Base-by-base conservation (phyloP, 1,140 invertebrate species). In the Drosophila nannoptera region DNA sequence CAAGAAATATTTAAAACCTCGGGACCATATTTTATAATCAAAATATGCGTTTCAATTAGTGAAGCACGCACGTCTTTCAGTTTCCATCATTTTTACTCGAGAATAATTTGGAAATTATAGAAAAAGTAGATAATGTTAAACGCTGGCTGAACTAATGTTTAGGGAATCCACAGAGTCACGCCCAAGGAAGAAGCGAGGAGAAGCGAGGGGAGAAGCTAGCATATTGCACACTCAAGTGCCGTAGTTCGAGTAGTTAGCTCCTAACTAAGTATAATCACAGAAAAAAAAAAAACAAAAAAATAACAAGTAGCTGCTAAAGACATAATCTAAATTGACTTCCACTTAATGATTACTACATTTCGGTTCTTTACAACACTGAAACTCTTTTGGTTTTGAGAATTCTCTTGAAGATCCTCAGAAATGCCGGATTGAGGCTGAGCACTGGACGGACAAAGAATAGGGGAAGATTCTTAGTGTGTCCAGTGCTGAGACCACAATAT, bases 1-100 rank as follows among this genome's bases (percentile, higher is more conserved):
- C 40, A 80, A 69, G 56, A 84, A 78, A 76, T 73, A 84, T 80
- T 74, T 72, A 77, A 70, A 86, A 86, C 81, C 81, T 86, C 81
- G 87, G 87, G 87, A 88, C 87, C 87, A 88, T 88, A 88, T 88
- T 88, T 88, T 88, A 87, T 77, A 88, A 88, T 88, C 86, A 88
- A 88, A 88, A 88, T 88, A 88, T 88, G 87, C 83, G 87, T 88
- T 88, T 88, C 87, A 88, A 60, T 56, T 60, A 75, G 65, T 63
- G 74, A 76, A 73, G 74, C 78, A 82, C 74, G 75, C 82, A 82
- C 71, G 33, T 68, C 22, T 22, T 77, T 78, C 59, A 66, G 71
- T 74, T 77, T 43, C 55, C 69, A 71, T 55, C 40, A 48, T 54
- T 78, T 55, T 56, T 31, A 75, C 50, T 54, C 55, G 46, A 67